A percentile compares a stretch with the other conserved stretches of the same genome.
Conservation (phyloP, 2,888 invertebrate genomes). For the Agrilus biguttatus region DNA sequence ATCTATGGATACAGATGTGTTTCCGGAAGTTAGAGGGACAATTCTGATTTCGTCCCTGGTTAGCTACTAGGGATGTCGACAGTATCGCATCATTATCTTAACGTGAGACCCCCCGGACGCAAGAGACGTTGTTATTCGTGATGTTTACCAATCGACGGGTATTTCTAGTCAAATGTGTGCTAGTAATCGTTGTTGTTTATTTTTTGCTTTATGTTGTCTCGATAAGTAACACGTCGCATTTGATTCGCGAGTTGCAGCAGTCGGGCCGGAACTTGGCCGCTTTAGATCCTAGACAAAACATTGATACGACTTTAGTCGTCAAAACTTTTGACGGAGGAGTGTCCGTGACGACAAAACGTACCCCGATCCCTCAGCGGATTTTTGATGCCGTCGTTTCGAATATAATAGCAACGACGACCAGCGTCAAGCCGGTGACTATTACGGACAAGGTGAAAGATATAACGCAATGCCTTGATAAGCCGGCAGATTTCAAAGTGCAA, state of each 20-base stretch:
- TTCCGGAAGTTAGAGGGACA: too few species aligned
- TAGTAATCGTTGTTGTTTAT: conserved; percentile 19
- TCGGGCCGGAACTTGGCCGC: conserved; percentile 31
- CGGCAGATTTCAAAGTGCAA: conserved; percentile 26
- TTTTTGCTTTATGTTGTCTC: conserved; percentile 23
- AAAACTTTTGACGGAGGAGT: too few species aligned
- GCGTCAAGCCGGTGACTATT: conserved; percentile 10
- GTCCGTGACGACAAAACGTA: too few species aligned
- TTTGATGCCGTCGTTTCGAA: too few species aligned
- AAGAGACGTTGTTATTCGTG: conserved; percentile 14
- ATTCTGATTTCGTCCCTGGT: too few species aligned
- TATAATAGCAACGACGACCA: conserved; percentile 1
- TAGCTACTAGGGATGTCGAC: conserved; percentile 19
- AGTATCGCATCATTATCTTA: conserved; percentile 19
- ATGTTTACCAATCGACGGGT: conserved; percentile 25
- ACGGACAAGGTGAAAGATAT: conserved; percentile 20
- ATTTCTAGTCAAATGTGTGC: conserved; percentile 22
- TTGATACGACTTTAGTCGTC: too few species aligned
- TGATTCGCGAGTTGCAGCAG: conserved; percentile 27
- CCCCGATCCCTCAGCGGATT: too few species aligned
- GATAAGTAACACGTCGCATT: conserved; percentile 18
- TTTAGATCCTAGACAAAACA: conserved; percentile 18
- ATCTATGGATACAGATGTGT: too few species aligned
- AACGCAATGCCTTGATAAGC: conserved; percentile 27
- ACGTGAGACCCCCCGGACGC: conserved; percentile 27